Conservation (phyloP, 1,140 invertebrate genomes). For the Colletes gigas region DNA sequence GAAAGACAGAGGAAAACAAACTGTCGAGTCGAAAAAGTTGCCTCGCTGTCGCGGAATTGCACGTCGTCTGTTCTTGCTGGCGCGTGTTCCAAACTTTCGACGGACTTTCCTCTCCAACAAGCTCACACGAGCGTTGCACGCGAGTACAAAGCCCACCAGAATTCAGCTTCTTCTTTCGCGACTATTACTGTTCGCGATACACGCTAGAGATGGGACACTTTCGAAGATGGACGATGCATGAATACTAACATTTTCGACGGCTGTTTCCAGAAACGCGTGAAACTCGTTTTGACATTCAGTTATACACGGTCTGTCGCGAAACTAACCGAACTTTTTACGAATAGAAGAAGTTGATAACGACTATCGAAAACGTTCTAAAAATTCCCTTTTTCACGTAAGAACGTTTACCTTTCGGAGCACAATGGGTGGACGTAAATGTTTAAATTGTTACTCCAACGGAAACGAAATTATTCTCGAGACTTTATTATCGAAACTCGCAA, state of each 20-base stretch:
- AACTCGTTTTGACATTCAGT: not conserved
- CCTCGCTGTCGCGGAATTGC: not conserved
- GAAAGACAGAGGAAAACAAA: not conserved
- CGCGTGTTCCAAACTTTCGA: not conserved
- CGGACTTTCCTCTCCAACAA: not conserved
- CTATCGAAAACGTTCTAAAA: no score
- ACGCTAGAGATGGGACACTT: not conserved
- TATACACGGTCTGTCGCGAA: no score
- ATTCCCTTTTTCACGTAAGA: no score
- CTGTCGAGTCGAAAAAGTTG: not conserved
- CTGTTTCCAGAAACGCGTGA: no score
- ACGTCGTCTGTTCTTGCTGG: not conserved
- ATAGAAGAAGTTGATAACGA: no score
- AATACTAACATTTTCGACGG: not conserved
- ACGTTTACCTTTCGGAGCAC: no score
- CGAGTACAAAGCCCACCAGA: not conserved
- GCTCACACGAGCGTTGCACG: not conserved
- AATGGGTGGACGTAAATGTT: no score
- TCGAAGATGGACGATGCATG: not conserved
- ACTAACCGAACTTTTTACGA: no score
- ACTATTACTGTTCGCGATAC: not conserved
- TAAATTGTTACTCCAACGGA: no score
- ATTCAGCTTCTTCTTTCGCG: not conserved
- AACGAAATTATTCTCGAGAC: no score
- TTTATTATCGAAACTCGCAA: no score